phyloP scores from a whole-genome alignment of 2,888 invertebrate genomes.

The Aphodius sticticus region DNA sequence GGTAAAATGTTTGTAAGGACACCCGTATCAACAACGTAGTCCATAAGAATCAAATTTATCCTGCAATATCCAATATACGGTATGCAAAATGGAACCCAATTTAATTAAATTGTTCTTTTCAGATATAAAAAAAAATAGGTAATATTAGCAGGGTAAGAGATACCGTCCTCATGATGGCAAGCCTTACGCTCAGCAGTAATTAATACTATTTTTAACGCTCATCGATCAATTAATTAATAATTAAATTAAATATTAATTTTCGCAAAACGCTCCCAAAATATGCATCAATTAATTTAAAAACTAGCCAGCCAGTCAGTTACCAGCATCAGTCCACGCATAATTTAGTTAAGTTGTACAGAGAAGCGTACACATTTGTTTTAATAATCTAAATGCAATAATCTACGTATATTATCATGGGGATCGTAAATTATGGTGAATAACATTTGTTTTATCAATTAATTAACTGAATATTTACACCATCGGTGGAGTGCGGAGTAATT shows the following conservation, averaged over 20 bases:
- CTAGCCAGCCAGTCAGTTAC: background rate
- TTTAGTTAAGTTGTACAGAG: background rate
- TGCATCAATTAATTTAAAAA: background rate
- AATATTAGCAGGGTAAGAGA: no score
- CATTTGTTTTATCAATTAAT: slow-evolving; percentile 4
- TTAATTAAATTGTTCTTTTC: no score
- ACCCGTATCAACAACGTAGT: no score
- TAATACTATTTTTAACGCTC: no score
- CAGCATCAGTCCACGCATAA: background rate
- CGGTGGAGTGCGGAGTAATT: background rate
- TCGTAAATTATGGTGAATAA: background rate
- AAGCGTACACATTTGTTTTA: background rate
- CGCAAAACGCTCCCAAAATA: background rate
- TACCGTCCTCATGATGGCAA: no score
- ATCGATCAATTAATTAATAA: background rate
- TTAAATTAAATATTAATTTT: background rate
- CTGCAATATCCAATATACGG: no score
- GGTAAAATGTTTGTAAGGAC: no score
- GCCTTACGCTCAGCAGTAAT: no score
- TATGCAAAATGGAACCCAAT: no score
- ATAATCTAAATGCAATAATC: background rate
- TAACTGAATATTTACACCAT: background rate
- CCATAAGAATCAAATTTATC: no score
- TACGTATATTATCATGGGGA: background rate
- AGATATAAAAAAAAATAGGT: no score